phyloP scores from a whole-genome alignment of 2,797 vertebrate genomes.

The Sternotherus odoratus region DNA sequence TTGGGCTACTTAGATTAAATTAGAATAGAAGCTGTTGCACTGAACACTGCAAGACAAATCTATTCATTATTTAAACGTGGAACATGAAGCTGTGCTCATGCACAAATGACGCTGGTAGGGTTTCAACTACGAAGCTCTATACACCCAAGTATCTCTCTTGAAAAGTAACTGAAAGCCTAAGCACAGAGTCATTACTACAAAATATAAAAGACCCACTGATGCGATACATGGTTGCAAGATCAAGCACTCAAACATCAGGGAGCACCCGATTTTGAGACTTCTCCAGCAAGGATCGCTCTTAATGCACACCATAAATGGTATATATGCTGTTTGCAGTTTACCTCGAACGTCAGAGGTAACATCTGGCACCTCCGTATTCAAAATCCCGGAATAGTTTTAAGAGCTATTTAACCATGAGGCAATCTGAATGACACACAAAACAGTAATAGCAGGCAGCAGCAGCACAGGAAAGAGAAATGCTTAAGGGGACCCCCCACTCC shows the following conservation, averaged over 20 bases:
- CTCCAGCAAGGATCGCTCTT: neutral
- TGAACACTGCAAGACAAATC: neutral
- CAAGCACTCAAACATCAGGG: neutral
- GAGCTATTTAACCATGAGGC: neutral
- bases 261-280: neutral
- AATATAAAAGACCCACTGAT: neutral
- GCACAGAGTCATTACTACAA: neutral
- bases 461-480: neutral
- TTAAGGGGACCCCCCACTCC: rapidly evolving
- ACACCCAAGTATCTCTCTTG: neutral
- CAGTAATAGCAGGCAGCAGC: neutral
- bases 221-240: neutral
- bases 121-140: neutral
- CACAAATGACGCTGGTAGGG: neutral
- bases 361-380: neutral
- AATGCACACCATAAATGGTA: rapidly evolving
- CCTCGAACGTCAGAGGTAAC: rapidly evolving
- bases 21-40: neutral
- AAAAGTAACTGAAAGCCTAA: neutral
- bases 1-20: neutral
- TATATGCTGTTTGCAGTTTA: rapidly evolving
- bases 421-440: neutral
- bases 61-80: neutral
- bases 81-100: neutral
- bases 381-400: no score